Evolutionary conservation across 2,113 vertebrate species (phyloP).

Genomic region (Pluvianellus socialis): DNA sequence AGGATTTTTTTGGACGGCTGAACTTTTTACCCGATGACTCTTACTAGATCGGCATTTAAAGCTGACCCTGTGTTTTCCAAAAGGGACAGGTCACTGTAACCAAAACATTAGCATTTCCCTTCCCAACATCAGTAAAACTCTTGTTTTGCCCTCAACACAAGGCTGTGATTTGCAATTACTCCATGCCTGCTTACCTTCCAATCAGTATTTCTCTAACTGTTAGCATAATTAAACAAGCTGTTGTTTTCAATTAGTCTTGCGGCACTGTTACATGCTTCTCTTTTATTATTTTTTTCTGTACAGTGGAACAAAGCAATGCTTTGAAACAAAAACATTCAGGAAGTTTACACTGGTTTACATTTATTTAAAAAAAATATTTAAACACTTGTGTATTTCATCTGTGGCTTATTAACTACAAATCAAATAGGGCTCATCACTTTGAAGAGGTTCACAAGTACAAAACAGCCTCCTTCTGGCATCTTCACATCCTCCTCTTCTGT

Average conservation of each 20-base stretch:
- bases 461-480: not conserved
- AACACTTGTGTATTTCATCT: conserved; percentile 4
- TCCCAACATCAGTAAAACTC: not conserved
- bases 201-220: not conserved
- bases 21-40: not conserved
- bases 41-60: not conserved
- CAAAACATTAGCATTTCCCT: not conserved
- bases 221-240: not conserved
- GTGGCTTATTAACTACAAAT: conserved; percentile 30
- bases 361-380: conserved; percentile 30
- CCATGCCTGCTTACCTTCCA: not conserved
- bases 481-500: conserved; percentile 98
- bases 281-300: conserved; percentile 19
- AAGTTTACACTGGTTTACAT: conserved; percentile 1
- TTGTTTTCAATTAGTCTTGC: conserved; percentile 14
- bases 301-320: not conserved
- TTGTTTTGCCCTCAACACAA: not conserved
- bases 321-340: conserved; percentile 11
- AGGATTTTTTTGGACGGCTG: conserved; percentile 3
- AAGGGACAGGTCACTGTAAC: not conserved
- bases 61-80: not conserved
- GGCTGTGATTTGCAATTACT: not conserved
- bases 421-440: conserved; percentile 10
- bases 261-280: not conserved
- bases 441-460: conserved; percentile 47